Conservation (phyloP, 2,888 invertebrate species). For the Drosophila prolongata region DNA sequence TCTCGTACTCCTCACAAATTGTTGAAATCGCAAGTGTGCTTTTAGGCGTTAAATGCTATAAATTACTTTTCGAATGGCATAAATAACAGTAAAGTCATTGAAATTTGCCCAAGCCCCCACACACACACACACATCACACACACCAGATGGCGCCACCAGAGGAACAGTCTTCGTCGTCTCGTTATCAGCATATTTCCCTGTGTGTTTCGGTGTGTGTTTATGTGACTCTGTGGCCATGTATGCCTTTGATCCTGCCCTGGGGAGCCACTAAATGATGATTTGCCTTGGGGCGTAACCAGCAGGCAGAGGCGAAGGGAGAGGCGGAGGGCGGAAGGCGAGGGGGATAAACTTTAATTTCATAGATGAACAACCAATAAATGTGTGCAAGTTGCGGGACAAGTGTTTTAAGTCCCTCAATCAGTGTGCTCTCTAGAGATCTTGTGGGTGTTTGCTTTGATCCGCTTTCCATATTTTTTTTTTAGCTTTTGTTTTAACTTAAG, state of each 20-base stretch:
- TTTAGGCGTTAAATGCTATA: constrained; percentile 65
- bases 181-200: constrained; percentile 49
- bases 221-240: constrained; percentile 7
- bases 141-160: constrained; percentile 28
- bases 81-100: constrained; percentile 49
- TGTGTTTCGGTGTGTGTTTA: not conserved
- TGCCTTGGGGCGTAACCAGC: constrained; percentile 36
- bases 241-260: constrained; percentile 43
- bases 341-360: constrained; percentile 44
- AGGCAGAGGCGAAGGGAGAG: not conserved
- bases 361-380: constrained; percentile 30
- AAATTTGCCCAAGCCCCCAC: constrained; percentile 23
- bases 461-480: not conserved
- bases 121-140: not conserved
- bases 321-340: constrained; percentile 2
- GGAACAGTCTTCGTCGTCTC: constrained; percentile 2
- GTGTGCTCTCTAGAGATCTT: constrained; percentile 8
- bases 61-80: constrained; percentile 63
- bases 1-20: constrained; percentile 49
- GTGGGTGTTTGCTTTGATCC: not conserved
- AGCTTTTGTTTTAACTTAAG: not conserved
- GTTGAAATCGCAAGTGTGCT: constrained; percentile 68
- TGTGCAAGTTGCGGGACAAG: constrained; percentile 6
- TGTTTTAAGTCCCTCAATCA: constrained; percentile 20
- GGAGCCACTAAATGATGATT: constrained; percentile 53